Evolutionary conservation across 2,113 vertebrate species (phyloP), one percentile per base, ranked within the genome.

Genomic region (Panthera tigris): DNA sequence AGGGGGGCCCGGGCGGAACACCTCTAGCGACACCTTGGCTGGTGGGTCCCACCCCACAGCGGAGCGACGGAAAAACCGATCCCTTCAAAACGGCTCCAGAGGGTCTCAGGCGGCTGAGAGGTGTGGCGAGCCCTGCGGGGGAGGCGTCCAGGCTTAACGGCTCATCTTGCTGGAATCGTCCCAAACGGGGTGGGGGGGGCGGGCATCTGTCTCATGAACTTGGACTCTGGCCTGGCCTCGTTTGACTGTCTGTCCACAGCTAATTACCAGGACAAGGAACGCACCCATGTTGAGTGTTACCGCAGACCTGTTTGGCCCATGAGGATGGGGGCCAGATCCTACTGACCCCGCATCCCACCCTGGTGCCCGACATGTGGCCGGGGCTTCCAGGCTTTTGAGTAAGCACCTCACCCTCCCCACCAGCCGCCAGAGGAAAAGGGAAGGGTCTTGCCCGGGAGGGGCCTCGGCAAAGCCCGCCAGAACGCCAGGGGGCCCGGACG

Each of bases 11-110:
- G 0, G 10, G 25, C 83, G 63, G 48, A 29, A 23, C 1, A 0
- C 2, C 61, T 27, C 23, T 5, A 25, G 16, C 39, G 0, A 16
- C 33, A n/a, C 25, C 0, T 9, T 2, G 82, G 29, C 7, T 41
- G 4, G 45, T 21, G 50, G 18, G 8, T 7, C 21, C 25, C 1
- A 18, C 8, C 41, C 84, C 50, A 8, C 5, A 25, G 61, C 23
- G 1, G 3, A 27, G 33, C 7, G 3, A 5, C 1, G 11, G 23
- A n/a, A 76, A 13, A 0, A 11, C 0, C 0, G 50, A 48, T 29
- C 0, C 41, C 14, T 41, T 41, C 11, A 2, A n/a, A 12, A 14
- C 0, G 1, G 13, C 45, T 16, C 2, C 0, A 0, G n/a, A 1
- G 4, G 45, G 25, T 5, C 52, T 0, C 45, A 3, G 1, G 79